Conservation (phyloP, 2,797 vertebrate genomes). For the Lycodopsis pacificus region DNA sequence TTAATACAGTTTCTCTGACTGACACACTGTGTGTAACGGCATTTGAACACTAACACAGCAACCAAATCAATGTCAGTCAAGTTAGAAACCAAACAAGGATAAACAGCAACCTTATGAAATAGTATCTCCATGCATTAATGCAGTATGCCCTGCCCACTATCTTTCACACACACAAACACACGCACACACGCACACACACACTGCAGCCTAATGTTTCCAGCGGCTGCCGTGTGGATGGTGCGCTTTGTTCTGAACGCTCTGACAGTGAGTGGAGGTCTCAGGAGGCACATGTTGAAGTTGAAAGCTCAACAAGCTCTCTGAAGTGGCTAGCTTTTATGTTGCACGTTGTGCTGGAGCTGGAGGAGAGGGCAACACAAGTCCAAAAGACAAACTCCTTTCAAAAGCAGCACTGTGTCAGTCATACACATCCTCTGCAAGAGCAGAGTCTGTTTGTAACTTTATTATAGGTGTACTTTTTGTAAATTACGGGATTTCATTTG, state of each 20-base stretch:
- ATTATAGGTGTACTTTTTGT: slow-evolving; percentile 44
- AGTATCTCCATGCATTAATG: slow-evolving; percentile 50
- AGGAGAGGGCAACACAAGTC: slow-evolving; percentile 57
- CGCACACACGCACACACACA: slow-evolving; percentile 34
- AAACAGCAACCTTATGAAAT: slow-evolving; percentile 64
- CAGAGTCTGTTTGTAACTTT: slow-evolving; percentile 28
- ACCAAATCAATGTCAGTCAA: slow-evolving; percentile 59
- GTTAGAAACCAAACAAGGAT: slow-evolving; percentile 52
- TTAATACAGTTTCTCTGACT: slow-evolving; percentile 34
- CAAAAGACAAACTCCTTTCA: slow-evolving; percentile 62
- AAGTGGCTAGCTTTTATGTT: slow-evolving; percentile 83
- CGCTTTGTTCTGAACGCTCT: slow-evolving; percentile 76
- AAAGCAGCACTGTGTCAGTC: slow-evolving; percentile 55
- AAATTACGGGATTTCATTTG: slow-evolving; percentile 20
- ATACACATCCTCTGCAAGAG: slow-evolving; percentile 1
- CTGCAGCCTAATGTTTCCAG: slow-evolving; percentile 60
- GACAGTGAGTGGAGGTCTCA: slow-evolving; percentile 80
- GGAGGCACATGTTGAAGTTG: slow-evolving; percentile 77
- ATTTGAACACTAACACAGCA: slow-evolving; percentile 32
- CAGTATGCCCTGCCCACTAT: slow-evolving; percentile 26
- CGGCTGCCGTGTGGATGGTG: slow-evolving; percentile 64
- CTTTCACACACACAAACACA: slow-evolving; percentile 29
- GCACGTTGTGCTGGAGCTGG: slow-evolving; percentile 66
- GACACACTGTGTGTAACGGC: slow-evolving; percentile 25
- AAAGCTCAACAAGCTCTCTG: slow-evolving; percentile 81